phyloP scores from a whole-genome alignment of 1,140 invertebrate genomes.

The Acyrthosiphon pisum region DNA sequence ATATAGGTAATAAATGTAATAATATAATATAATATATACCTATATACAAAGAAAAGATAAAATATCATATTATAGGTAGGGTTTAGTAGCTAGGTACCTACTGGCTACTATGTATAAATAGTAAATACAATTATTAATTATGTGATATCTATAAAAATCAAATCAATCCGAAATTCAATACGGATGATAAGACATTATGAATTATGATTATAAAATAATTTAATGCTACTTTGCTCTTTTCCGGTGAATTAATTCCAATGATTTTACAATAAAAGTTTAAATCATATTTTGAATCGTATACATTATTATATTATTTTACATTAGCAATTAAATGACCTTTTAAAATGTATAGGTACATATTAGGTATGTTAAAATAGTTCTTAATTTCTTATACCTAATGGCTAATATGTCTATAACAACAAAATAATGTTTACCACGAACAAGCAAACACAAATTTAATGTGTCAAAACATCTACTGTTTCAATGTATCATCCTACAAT shows the following conservation, averaged over 20 bases:
- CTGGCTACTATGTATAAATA: no score
- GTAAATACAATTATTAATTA: no score
- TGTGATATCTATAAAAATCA: background rate
- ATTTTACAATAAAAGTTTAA: background rate
- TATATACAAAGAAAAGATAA: no score
- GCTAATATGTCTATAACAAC: background rate
- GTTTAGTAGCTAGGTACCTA: no score
- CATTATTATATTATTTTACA: no score
- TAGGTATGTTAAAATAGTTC: no score
- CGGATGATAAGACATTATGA: background rate
- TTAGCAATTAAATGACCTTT: background rate
- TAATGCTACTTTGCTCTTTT: background rate
- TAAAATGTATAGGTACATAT: no score
- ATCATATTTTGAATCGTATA: no score
- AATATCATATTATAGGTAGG: no score
- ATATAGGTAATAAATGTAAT: no score
- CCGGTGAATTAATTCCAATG: background rate
- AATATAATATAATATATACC: no score
- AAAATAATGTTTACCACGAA: background rate
- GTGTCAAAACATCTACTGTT: background rate
- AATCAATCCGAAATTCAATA: background rate
- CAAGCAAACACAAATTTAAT: background rate
- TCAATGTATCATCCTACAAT: background rate
- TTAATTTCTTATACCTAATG: no score
- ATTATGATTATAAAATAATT: background rate